These are phyloP conservation scores for Cheilosia urbana DNA, from an alignment of 2,888 invertebrate species.

Conservation along the genomic window DNA sequence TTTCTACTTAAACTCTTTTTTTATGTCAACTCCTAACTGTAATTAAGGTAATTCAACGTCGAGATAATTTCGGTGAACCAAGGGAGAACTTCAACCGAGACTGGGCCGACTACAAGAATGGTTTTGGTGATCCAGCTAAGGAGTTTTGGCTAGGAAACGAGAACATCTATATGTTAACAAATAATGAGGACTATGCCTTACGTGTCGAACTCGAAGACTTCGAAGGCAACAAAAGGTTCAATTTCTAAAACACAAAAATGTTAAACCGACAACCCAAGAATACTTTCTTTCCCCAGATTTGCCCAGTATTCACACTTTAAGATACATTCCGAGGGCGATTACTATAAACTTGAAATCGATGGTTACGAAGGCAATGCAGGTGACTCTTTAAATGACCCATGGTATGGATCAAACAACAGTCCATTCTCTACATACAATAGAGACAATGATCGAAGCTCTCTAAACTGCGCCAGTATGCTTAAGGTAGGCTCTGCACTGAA, in stretches of 20 bases:
- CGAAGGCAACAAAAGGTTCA: conserved; percentile 94
- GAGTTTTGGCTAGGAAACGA: conserved; percentile 97
- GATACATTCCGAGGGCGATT: conserved; percentile 95
- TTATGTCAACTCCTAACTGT: conserved; percentile 35
- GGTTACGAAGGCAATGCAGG: conserved; percentile 96
- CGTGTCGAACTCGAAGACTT: conserved; percentile 96
- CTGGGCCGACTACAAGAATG: conserved; percentile 96
- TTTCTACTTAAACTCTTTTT: conserved; percentile 7
- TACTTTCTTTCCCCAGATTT: conserved; percentile 86
- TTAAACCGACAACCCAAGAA: background rate
- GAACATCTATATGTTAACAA: conserved; percentile 96
- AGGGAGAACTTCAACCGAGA: conserved; percentile 96
- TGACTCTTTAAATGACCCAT: conserved; percentile 95
- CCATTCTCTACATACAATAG: conserved; percentile 97
- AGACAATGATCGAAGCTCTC: conserved; percentile 94
- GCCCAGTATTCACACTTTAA: conserved; percentile 96
- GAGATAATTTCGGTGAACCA: conserved; percentile 94
- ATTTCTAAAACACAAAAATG: background rate
- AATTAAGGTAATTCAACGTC: conserved; percentile 92
- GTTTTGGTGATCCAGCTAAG: conserved; percentile 94
- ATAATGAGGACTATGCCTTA: conserved; percentile 94
- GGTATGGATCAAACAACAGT: conserved; percentile 97
- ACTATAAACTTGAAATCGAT: conserved; percentile 95
- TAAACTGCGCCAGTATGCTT: conserved; percentile 96
- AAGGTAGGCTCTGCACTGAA: conserved; percentile 84